Base-by-base conservation (phyloP, 2,113 vertebrate species). In the Cyprinus carpio region DNA sequence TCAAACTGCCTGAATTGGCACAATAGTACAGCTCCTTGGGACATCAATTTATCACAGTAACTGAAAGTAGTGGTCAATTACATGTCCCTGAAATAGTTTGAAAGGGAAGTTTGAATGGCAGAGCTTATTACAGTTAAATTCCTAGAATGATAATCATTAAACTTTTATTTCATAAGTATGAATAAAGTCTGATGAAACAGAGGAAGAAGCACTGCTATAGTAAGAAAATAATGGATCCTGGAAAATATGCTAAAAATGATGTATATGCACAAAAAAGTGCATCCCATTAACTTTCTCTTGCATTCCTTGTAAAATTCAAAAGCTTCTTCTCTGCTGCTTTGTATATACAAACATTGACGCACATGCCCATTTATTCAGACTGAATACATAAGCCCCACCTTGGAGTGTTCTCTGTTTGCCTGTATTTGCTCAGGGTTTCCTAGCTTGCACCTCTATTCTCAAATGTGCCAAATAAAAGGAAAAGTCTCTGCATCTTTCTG, bases 11-110 rank as follows among this genome's bases (percentile, higher is more conserved):
- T 62, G 37, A 62, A 82, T 80, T 72, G 84, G 81, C 85, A 85
- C 67, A 86, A 86, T 16, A 82, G 49, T 37, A 72, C 16, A 29
- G 49, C 43, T 74, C 87, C 78, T 27, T 67, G n/a, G 37, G 79
- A 72, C 40, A 85, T 76, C 72, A 23, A 82, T 87, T 77, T 75
- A 87, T 85, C 51, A 77, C 51, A 67, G 51, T 49, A 37, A 69
- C 71, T 84, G 77, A 37, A 82, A 29, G 69, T 75, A 62, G 72
- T 75, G n/a, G 71, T 83, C 67, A 78, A 67, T 62, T 87, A 75
- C 18, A 65, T 27, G 37, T 23, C 18, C 43, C 29, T 84, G 80
- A 84, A 81, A 72, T 62, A 29, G 6, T 56, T 12, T 77, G 60
- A 9, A 56, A 34, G 46, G 64, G 76, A 49, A 58, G 18, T 3